A percentile compares a stretch with the other conserved stretches of the same genome.
These are phyloP conservation scores for Steinernema hermaphroditum DNA, from an alignment of 2,888 invertebrate species.

Conservation along the genomic window DNA sequence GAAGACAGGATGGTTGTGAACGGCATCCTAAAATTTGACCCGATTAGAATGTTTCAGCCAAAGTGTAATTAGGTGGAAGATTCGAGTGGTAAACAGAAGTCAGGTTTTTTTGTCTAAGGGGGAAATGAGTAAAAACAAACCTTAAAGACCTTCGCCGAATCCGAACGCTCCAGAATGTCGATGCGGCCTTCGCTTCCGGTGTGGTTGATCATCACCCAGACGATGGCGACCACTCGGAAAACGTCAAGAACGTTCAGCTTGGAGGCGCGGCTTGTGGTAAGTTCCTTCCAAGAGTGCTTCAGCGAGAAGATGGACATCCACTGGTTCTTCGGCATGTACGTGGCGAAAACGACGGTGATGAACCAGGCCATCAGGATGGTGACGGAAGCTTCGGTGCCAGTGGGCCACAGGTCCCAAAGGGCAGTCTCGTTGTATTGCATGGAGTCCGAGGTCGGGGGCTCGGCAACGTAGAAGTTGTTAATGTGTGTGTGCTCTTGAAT, in stretches of 20 bases:
- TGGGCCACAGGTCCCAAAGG: conserved; percentile 16
- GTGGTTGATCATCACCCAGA: conserved; percentile 64
- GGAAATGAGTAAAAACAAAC: conserved; percentile 31
- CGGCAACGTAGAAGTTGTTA: not conserved
- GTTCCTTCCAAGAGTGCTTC: conserved; percentile 40
- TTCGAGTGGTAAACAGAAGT: not conserved
- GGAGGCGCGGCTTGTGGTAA: conserved; percentile 45
- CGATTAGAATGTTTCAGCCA: not conserved
- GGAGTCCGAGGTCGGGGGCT: not conserved
- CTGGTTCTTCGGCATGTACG: conserved; percentile 9
- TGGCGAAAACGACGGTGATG: not conserved
- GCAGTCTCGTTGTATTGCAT: conserved; percentile 10
- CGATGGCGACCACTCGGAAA: conserved; percentile 60
- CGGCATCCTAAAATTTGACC: conserved; percentile 43
- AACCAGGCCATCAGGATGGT: not conserved
- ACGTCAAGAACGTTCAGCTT: conserved; percentile 46
- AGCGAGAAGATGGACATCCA: conserved; percentile 4
- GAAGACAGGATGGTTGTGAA: conserved; percentile 61
- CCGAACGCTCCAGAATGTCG: conserved; percentile 58
- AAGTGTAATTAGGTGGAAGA: not conserved
- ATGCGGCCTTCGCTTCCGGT: conserved; percentile 61
- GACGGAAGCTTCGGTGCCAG: conserved; percentile 7
- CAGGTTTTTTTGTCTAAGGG: not conserved
- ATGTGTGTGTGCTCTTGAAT: conserved; percentile 17
- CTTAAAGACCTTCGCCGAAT: conserved; percentile 59